These are phyloP conservation scores for Nasonia oneida DNA, from an alignment of 2,888 invertebrate species.

Conservation along the genomic window DNA sequence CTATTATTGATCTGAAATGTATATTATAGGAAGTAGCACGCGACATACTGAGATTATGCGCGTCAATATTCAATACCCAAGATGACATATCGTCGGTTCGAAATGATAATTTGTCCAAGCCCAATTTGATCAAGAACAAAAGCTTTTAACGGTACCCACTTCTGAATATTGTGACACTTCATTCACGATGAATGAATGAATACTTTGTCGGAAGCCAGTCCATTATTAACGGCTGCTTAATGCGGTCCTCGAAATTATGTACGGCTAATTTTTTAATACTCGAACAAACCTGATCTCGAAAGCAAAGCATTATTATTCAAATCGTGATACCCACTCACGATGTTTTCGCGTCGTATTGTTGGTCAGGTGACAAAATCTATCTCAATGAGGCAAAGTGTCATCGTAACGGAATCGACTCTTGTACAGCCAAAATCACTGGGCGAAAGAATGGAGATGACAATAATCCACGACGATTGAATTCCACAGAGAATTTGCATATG, in stretches of 20 bases:
- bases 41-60: background rate
- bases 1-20: background rate
- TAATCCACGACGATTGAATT: constrained; percentile 25
- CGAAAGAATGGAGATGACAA: constrained; percentile 30
- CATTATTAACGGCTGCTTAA: background rate
- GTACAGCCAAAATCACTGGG: background rate
- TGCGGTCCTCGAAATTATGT: background rate
- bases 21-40: background rate
- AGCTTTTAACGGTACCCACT: constrained; percentile 20
- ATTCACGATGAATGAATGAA: background rate
- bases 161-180: background rate
- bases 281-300: background rate
- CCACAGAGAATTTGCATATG: constrained; percentile 20
- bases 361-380: constrained; percentile 35
- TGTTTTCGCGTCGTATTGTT: background rate
- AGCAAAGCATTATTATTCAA: background rate
- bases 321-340: constrained; percentile 10
- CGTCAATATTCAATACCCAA: background rate
- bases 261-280: constrained; percentile 3
- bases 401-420: constrained; percentile 36
- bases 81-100: background rate
- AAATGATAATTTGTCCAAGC: background rate
- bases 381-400: background rate
- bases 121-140: background rate
- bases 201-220: background rate